Base-by-base conservation (phyloP, 2,888 invertebrate genomes). In the Brenthis ino region DNA sequence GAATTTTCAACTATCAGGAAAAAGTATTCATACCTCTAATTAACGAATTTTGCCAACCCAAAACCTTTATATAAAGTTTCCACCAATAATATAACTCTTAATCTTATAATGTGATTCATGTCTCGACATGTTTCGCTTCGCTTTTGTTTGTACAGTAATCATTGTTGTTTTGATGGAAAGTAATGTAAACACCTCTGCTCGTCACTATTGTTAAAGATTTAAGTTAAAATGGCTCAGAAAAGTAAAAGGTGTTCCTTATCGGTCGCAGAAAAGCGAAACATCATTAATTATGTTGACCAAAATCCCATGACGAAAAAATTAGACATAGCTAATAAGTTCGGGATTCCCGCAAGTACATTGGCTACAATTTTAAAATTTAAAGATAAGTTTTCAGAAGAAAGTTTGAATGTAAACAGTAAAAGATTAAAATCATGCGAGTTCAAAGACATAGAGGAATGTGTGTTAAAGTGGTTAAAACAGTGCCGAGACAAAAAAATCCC, bases 391-490 rank as follows among this genome's bases (percentile, higher is more conserved):
- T 71, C 48, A n/a, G 63, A 68, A 65, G 67, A 64, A 66, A 67
- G 68, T 64, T 71, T 65, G 60, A 1, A 0, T 71, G 64, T 53
- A 69, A 64, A 69, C 68, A 61, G 64, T 57, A 64, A 24, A 71
- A 72, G 56, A 33, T 33, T 33, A 33, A 43, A 58, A 66, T 69
- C 16, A 63, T 58, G 54, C 48, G 55, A 64, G 55, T 72, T 28
- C 64, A 70, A 64, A 64, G 70, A 73, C 66, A 68, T 74, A 71
- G 72, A 72, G 72, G 67, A 74, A 73, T 71, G 71, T 72, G 69
- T 70, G 33, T 33, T 33, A 33, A 33, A 33, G 33, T 33, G 33
- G 33, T 33, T 33, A 33, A 33, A 33, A 33, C 33, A 33, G 65
- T 73, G 68, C 67, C 69, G 68, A 65, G 69, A 73, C 61, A 69